Evolutionary conservation across 2,797 vertebrate genomes (phyloP).

Genomic region (Crenichthys baileyi): DNA sequence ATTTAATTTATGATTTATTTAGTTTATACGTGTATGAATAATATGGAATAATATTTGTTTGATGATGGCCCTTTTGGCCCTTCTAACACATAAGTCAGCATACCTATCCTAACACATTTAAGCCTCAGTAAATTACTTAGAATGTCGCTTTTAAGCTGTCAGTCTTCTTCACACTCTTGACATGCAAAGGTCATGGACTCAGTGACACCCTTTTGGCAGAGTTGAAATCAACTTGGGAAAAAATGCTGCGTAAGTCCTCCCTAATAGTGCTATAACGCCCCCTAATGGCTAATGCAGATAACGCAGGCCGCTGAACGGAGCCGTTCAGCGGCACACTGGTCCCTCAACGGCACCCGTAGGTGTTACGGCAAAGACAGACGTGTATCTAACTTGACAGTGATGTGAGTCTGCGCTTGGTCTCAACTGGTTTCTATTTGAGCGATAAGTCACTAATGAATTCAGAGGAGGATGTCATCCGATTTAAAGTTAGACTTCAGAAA

Average conservation of each 20-base stretch:
- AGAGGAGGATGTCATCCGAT: conserved; percentile 70
- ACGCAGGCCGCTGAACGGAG: rapidly evolving
- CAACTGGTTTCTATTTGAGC: neutral
- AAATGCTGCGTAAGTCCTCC: neutral
- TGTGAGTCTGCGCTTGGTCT: neutral
- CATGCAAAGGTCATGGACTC: conserved; percentile 12
- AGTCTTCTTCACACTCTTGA: neutral
- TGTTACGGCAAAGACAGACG: conserved; percentile 66
- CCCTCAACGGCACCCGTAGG: conserved; percentile 71
- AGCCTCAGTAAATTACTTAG: neutral
- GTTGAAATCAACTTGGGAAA: neutral
- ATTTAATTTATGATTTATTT: neutral
- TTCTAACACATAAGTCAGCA: neutral
- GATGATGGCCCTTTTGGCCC: neutral
- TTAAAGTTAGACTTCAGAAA: conserved; percentile 70
- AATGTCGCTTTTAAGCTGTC: neutral
- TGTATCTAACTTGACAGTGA: conserved; percentile 67
- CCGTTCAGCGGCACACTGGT: neutral
- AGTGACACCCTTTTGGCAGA: neutral
- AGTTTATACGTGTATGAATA: neutral
- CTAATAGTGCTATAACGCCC: conserved; percentile 27
- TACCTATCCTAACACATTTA: neutral
- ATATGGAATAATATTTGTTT: neutral
- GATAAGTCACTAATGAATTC: conserved; percentile 70
- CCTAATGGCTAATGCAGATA: conserved; percentile 36